Percentiles rank a stretch among this genome's conserved stretches.
Evolutionary conservation across 2,797 vertebrate genomes (phyloP).

Genomic region (Carcharodon carcharias): DNA sequence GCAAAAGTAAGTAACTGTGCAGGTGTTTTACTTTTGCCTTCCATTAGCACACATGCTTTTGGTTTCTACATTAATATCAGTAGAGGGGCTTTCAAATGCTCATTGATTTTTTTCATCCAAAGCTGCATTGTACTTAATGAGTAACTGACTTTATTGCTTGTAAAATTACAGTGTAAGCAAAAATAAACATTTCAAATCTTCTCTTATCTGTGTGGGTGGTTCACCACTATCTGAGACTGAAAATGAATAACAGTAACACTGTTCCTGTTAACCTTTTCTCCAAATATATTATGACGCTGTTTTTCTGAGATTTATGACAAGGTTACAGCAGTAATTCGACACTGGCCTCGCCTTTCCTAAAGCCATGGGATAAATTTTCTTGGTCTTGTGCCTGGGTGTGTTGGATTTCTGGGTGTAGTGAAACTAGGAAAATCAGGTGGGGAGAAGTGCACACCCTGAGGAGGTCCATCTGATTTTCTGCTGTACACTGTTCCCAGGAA

Average conservation of each 20-base stretch:
- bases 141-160: conserved; percentile 23
- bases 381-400: neutral
- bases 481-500: neutral
- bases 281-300: neutral
- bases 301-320: conserved; percentile 26
- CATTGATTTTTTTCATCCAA: neutral
- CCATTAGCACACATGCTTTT: too few species aligned
- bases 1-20: neutral
- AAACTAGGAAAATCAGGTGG: neutral
- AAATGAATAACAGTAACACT: neutral
- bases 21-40: neutral
- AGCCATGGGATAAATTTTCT: neutral
- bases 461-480: neutral
- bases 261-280: neutral
- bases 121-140: conserved; percentile 15
- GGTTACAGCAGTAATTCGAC: neutral
- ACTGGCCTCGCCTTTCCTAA: neutral
- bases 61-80: neutral
- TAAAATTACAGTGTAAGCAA: conserved; percentile 33
- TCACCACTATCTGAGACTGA: conserved; percentile 24
- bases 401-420: too few species aligned
- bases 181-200: conserved; percentile 21
- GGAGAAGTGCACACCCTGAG: neutral
- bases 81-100: neutral
- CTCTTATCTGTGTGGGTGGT: conserved; percentile 18